Evolutionary conservation across 2,113 vertebrate genomes (phyloP), one percentile per base, ranked within the genome.

Genomic region (Cheilinus undulatus): DNA sequence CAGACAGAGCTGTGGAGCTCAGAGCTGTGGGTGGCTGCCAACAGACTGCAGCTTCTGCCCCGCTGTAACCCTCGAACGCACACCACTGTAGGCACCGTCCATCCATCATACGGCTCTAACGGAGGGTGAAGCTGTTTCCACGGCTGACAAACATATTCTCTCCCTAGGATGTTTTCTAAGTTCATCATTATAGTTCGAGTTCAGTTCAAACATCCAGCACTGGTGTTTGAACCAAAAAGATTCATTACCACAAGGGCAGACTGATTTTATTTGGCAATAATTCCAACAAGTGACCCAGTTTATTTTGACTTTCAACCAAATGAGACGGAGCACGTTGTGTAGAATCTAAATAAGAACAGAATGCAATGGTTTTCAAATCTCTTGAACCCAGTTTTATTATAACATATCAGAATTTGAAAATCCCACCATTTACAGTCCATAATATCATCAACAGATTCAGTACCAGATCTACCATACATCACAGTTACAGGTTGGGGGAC

Each of bases 21-120:
- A 86, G 87, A 78, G 57, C 70, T 48, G 38, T 23, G 0, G 42
- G 52, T 52, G 30, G 62, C 57, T 75, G 81, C 87, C 87, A 85
- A 78, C 26, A 54, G 49, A 34, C 81, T 67, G 63, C 42, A 77
- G 30, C 51, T 34, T 49, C 62, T 78, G 82, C 50, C 64, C 79
- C 48, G 63, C 38, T 30, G 3, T 50, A 65, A 85, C 53, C 34
- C 52, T 60, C 30, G 23, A 40, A 64, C 12, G 19, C 58, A 56
- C 20, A 6, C 27, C 26, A 53, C 54, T 51, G 54, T 60, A 66
- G 70, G 23, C 30, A 34, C 30, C 30, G 6, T 49, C 52, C 12
- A 32, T 66, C 36, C 57, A 43, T 73, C 32, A 13, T 26, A 20
- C n/a, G n/a, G n/a, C 14, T 52, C 3, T 19, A 8, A 36, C 50